A percentile compares a stretch with the other conserved stretches of the same genome.
Conservation (phyloP, 2,888 invertebrate genomes). For the Mimumesa dahlbomi region DNA sequence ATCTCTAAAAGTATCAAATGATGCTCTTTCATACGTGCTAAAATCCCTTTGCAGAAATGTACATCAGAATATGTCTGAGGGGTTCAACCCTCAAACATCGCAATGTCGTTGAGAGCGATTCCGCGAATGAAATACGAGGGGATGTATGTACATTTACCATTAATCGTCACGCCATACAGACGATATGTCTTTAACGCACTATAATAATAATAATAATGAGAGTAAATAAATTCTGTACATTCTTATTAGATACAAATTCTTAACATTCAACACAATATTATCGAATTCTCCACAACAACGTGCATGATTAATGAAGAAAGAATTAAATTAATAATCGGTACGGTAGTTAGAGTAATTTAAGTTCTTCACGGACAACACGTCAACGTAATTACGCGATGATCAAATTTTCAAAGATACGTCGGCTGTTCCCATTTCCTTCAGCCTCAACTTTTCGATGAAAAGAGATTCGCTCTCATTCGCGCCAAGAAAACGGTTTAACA, state of each 20-base stretch:
- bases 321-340: too few species aligned
- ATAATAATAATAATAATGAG: too few species aligned
- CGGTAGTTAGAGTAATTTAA: too few species aligned
- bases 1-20: conserved; percentile 5
- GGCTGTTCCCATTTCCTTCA: conserved; percentile 11
- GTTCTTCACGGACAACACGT: neutral
- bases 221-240: too few species aligned
- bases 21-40: conserved; percentile 16
- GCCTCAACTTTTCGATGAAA: conserved; percentile 15
- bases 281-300: too few species aligned
- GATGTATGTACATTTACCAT: neutral
- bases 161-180: conserved; percentile 9
- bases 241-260: too few species aligned
- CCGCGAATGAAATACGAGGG: conserved; percentile 17
- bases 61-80: conserved; percentile 13
- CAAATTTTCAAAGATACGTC: neutral
- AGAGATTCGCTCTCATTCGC: conserved; percentile 40
- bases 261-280: too few species aligned
- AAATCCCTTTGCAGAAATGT: conserved; percentile 26
- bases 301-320: too few species aligned
- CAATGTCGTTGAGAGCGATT: conserved; percentile 18
- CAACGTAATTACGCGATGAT: conserved; percentile 1
- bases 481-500: conserved; percentile 44
- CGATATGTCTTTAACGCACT: too few species aligned
- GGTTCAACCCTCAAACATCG: conserved; percentile 37